These are phyloP conservation scores for Dromaius novaehollandiae DNA, from an alignment of 2,113 vertebrate species.

Conservation along the genomic window DNA sequence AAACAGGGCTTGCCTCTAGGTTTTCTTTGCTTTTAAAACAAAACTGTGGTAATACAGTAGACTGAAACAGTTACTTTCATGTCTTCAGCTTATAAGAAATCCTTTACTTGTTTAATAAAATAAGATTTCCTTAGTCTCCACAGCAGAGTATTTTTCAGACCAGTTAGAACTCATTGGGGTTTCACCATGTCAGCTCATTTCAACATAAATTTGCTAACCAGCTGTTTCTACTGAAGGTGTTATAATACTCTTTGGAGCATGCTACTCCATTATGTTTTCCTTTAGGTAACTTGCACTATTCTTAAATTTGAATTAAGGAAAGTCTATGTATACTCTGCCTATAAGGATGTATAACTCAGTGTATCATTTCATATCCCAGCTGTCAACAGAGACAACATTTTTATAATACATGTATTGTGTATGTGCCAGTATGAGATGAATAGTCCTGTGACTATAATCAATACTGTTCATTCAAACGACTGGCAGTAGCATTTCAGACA, in stretches of 20 bases:
- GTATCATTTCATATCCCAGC: conserved; percentile 60
- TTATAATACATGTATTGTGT: conserved; percentile 54
- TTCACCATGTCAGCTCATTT: conserved; percentile 32
- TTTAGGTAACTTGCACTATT: conserved; percentile 60
- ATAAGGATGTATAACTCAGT: conserved; percentile 60
- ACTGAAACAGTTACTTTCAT: background rate
- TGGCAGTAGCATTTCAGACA: conserved; percentile 74
- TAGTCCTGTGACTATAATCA: conserved; percentile 70
- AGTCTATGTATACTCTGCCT: conserved; percentile 44
- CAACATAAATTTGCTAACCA: conserved; percentile 26
- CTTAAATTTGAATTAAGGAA: conserved; percentile 54
- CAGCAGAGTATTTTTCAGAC: background rate
- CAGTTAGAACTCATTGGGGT: background rate
- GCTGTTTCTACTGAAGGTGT: conserved; percentile 20
- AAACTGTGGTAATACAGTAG: background rate
- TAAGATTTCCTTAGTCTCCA: background rate
- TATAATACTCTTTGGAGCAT: conserved; percentile 10
- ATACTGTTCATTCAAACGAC: conserved; percentile 71
- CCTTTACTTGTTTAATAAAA: background rate
- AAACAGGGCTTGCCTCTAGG: background rate
- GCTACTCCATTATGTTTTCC: conserved; percentile 17
- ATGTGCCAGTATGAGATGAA: conserved; percentile 64
- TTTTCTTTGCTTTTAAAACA: background rate
- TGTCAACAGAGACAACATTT: conserved; percentile 61
- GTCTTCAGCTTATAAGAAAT: background rate